These are phyloP conservation scores for Cheilosia vulpina DNA, from an alignment of 2,888 invertebrate species.

Conservation along the genomic window DNA sequence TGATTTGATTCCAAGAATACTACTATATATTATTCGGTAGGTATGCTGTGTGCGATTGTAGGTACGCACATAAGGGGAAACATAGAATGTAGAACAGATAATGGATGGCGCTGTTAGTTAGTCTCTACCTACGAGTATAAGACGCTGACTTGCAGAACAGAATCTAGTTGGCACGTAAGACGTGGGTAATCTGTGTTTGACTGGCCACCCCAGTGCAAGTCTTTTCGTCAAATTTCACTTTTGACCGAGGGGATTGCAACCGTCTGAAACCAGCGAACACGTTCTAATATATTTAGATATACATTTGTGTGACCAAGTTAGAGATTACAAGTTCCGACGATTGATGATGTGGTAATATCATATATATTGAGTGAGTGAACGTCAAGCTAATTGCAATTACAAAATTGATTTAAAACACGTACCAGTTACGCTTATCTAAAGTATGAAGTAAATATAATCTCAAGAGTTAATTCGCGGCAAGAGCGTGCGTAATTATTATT, in stretches of 20 bases:
- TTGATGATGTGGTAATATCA: conserved; percentile 12
- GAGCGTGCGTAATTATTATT: no score
- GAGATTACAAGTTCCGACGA: no score
- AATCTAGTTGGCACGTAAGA: background rate
- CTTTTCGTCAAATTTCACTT: conserved; percentile 39
- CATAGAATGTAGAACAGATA: conserved; percentile 40
- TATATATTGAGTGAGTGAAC: no score
- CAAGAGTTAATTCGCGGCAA: no score
- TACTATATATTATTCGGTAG: background rate
- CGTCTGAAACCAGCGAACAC: conserved; percentile 9
- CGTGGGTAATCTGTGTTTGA: background rate
- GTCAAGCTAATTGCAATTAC: no score
- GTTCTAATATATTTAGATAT: background rate
- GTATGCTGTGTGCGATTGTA: background rate
- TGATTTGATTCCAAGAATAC: conserved; percentile 39
- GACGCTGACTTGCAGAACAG: background rate
- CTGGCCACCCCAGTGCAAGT: background rate
- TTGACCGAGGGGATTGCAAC: conserved; percentile 6
- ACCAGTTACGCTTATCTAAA: no score
- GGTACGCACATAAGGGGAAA: conserved; percentile 17
- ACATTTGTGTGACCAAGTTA: no score
- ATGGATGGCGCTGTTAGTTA: background rate
- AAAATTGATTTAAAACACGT: no score
- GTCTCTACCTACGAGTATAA: background rate
- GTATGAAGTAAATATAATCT: no score